A percentile compares a stretch with the other conserved stretches of the same genome.
phyloP scores from a whole-genome alignment of 2,113 vertebrate genomes.

The Pampusana beccarii region DNA sequence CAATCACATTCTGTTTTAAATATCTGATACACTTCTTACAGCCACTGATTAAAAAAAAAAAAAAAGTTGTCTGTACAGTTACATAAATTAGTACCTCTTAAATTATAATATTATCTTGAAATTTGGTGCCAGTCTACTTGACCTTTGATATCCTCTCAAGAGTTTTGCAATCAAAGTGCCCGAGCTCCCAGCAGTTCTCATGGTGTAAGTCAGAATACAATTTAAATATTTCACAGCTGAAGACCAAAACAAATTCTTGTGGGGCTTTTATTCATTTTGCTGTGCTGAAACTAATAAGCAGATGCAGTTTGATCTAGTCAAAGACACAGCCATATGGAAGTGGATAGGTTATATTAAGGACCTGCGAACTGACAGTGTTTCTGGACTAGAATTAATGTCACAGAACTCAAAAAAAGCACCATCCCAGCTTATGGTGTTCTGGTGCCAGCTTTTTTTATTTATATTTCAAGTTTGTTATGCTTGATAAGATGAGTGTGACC shows the following conservation, averaged over 20 bases:
- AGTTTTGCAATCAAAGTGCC: background rate
- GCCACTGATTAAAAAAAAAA: background rate
- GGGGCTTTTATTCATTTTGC: background rate
- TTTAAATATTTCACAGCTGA: background rate
- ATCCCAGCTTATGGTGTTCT: background rate
- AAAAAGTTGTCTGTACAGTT: background rate
- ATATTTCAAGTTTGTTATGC: background rate
- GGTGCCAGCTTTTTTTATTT: background rate
- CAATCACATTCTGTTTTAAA: slow-evolving; percentile 6
- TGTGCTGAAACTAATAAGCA: background rate
- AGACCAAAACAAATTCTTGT: background rate
- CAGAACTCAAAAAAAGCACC: background rate
- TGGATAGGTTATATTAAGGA: background rate
- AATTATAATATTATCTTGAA: background rate
- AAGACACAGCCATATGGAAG: background rate
- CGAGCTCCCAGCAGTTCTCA: background rate
- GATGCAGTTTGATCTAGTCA: background rate
- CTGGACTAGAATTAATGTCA: background rate
- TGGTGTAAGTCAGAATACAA: background rate
- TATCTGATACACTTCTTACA: background rate
- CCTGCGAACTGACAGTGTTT: background rate
- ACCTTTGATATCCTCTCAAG: background rate
- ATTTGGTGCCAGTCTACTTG: background rate
- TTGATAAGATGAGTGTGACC: slow-evolving; percentile 1
- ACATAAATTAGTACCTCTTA: background rate